Evolutionary conservation across 53 echinoderm and acorn worm species (phyloP), one percentile per base, ranked within the genome.

Genomic region (Actinopyga echinites): DNA sequence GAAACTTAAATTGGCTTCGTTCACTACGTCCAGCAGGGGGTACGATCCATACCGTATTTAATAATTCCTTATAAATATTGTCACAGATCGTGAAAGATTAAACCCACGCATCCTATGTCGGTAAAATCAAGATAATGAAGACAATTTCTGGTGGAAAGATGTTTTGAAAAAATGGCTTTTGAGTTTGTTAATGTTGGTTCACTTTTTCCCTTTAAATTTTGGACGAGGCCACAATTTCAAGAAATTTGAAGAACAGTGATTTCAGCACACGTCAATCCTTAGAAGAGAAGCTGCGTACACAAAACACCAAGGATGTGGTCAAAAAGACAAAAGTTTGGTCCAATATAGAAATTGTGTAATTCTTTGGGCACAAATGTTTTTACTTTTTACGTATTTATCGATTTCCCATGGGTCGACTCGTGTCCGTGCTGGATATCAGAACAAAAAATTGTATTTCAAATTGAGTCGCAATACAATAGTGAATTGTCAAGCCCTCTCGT

Each of bases 1-100:
- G 81, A 80, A 59, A 80, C 60, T 62, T 80, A 61, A 80, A 61
- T 80, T 80, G 81, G 81, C 77, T 77, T 55, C 55, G 77, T 77
- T 56, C 77, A 77, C 45, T 77, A 21, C 17, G 49, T 49, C 15
- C 3, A 5, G 17, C 0, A 49, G 49, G 49, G 49, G 49, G 49
- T 49, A 49, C 49, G 17, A 49, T 10, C 49, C 49, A 2, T 0
- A 3, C 17, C 49, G 13, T 17, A 17, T 2, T 15, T 17, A n/a
- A 17, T 15, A 49, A 13, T 49, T 17, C 17, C 17, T 13, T 3
- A 13, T 1, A 6, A 49, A 49, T 4, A 15, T 49, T 49, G 49
- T 49, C 17, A 17, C 17, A 49, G 17, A 49, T 49, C 1, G 49
- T 2, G 1, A 0, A 17, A 15, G 7, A 1, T 49, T 49, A 3